Percentiles rank a stretch among this genome's conserved stretches.
Evolutionary conservation across 2,797 vertebrate genomes (phyloP).

Genomic region (Catamblyrhynchus diadema): DNA sequence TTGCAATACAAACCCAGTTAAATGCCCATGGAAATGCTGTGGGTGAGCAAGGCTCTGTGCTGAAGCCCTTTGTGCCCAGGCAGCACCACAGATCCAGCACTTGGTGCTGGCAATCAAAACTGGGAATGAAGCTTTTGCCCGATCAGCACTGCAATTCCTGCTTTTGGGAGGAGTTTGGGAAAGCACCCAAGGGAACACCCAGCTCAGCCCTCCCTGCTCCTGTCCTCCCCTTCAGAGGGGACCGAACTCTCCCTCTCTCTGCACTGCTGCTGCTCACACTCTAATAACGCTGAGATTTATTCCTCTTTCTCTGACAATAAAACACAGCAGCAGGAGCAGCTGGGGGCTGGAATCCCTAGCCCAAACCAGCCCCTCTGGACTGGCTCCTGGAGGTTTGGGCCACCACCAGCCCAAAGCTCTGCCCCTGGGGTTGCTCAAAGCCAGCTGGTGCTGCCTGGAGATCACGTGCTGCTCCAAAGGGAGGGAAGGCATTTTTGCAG

Average conservation of each 20-base stretch:
- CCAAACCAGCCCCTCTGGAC: background rate
- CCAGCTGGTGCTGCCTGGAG: background rate
- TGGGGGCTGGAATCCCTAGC: background rate
- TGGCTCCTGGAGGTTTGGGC: background rate
- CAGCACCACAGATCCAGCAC: fast-evolving
- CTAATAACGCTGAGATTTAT: background rate
- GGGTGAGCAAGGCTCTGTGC: background rate
- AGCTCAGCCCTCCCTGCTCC: background rate
- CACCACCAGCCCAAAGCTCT: background rate
- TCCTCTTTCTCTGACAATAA: background rate
- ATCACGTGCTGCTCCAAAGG: background rate
- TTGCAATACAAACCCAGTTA: background rate
- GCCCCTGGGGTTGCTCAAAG: background rate
- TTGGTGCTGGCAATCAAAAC: fast-evolving
- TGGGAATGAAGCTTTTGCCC: background rate
- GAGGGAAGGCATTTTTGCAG: background rate
- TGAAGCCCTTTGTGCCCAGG: background rate
- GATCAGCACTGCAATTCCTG: background rate
- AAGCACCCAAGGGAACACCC: background rate
- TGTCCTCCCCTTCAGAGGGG: fast-evolving
- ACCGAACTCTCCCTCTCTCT: background rate
- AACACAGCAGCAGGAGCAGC: background rate
- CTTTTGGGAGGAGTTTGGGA: background rate
- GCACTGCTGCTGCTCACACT: fast-evolving
- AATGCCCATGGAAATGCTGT: fast-evolving